Evolutionary conservation across 2,113 vertebrate species (phyloP).

Genomic region (Campylomormyrus numenius): DNA sequence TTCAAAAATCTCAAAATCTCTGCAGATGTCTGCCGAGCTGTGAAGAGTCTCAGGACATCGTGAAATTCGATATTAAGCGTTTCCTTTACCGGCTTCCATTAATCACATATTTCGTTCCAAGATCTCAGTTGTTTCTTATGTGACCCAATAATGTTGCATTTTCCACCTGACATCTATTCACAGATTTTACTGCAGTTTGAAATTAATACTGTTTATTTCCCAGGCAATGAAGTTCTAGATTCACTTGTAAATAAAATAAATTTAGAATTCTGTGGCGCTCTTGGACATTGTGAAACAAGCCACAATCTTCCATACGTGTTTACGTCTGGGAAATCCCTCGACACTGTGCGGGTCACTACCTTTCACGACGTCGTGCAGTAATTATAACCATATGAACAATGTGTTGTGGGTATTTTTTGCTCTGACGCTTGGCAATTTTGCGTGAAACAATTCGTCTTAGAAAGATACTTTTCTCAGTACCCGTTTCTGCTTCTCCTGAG

Average conservation of each 20-base stretch:
- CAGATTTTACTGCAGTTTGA: background rate
- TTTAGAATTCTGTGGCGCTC: background rate
- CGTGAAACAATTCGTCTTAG: background rate
- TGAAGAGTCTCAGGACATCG: background rate
- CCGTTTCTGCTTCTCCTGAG: background rate
- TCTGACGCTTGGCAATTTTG: background rate
- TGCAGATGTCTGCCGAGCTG: background rate
- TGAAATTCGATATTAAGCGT: background rate
- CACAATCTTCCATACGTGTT: background rate
- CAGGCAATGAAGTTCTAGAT: background rate
- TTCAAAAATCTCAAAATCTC: background rate
- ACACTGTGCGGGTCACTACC: background rate
- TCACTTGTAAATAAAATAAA: background rate
- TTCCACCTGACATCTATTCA: background rate
- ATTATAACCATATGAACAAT: background rate
- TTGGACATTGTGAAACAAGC: background rate
- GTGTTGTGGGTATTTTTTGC: background rate
- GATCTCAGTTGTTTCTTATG: background rate
- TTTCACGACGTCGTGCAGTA: background rate
- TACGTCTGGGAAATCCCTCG: background rate
- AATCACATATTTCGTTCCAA: background rate
- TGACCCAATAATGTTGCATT: background rate
- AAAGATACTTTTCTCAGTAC: background rate
- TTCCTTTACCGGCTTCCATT: background rate
- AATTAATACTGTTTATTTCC: background rate